Evolutionary conservation across 1,140 invertebrate species (phyloP).

Genomic region (Atta texana): DNA sequence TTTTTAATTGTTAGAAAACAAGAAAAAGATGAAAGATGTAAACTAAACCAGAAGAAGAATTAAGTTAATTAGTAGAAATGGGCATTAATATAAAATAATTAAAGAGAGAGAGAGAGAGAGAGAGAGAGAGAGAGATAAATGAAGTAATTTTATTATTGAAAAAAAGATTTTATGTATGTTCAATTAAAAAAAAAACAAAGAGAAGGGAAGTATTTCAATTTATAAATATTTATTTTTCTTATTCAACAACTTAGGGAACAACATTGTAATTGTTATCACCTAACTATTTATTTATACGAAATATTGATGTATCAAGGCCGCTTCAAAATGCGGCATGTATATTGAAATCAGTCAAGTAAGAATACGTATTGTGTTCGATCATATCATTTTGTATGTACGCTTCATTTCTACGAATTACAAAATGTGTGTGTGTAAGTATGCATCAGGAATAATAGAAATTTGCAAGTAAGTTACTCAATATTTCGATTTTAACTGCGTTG

Average conservation of each 20-base stretch:
- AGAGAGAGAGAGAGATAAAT: not conserved
- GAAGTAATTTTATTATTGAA: not conserved
- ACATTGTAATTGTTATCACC: slow-evolving; percentile 40
- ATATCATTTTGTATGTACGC: not conserved
- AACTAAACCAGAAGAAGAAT: no score
- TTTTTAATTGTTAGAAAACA: no score
- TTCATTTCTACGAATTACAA: not conserved
- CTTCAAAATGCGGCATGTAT: not conserved
- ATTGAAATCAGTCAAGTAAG: slow-evolving; percentile 1
- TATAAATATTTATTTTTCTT: slow-evolving; percentile 43
- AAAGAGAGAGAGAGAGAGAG: not conserved
- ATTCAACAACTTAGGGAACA: slow-evolving; percentile 21
- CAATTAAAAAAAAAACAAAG: not conserved
- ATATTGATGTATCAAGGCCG: not conserved
- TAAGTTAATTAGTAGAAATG: no score
- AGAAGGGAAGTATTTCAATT: not conserved
- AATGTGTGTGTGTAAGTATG: not conserved
- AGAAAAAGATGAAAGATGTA: no score
- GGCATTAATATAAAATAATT: not conserved
- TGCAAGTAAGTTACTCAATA: not conserved
- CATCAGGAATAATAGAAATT: not conserved
- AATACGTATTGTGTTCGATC: not conserved
- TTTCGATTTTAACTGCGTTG: slow-evolving; percentile 5
- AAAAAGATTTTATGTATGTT: not conserved
- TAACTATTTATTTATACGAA: not conserved